phyloP scores from a whole-genome alignment of 2,113 vertebrate genomes.

The Butorides virescens region DNA sequence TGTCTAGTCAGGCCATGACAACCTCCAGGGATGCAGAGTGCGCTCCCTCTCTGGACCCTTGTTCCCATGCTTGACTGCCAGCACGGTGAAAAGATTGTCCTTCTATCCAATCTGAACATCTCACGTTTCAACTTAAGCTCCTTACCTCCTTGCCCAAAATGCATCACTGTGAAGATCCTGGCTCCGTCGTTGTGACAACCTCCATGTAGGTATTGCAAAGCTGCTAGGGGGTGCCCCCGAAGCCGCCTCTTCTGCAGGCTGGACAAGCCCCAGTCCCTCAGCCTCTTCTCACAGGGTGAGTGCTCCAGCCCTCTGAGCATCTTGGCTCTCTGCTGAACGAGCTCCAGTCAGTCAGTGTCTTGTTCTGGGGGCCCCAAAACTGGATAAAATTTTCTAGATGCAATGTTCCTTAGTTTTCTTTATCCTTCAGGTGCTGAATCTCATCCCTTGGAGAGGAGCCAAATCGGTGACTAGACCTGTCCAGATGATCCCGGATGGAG shows the following conservation, averaged over 20 bases:
- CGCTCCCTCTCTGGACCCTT: not conserved
- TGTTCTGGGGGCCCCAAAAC: not conserved
- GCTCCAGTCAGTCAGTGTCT: not conserved
- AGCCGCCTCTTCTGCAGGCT: not conserved
- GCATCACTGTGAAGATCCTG: not conserved
- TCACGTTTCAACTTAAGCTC: not conserved
- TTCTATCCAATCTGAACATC: not conserved
- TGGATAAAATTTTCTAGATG: not conserved
- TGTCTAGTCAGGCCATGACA: not conserved
- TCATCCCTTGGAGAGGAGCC: slow-evolving; percentile 51
- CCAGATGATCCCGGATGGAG: slow-evolving; percentile 64
- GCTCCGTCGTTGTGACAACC: not conserved
- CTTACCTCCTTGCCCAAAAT: not conserved
- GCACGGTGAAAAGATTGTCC: not conserved
- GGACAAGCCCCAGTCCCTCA: not conserved
- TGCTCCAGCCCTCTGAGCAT: not conserved
- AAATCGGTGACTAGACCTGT: slow-evolving; percentile 66
- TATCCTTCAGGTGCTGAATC: slow-evolving; percentile 71
- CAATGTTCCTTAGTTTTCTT: slow-evolving; percentile 21
- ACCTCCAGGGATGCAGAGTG: not conserved
- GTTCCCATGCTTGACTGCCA: not conserved
- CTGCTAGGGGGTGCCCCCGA: not conserved
- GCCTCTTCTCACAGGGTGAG: not conserved
- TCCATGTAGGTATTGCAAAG: not conserved
- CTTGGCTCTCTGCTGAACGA: not conserved